Conservation (phyloP, 2,888 invertebrate genomes). For the Eledona agricola region DNA sequence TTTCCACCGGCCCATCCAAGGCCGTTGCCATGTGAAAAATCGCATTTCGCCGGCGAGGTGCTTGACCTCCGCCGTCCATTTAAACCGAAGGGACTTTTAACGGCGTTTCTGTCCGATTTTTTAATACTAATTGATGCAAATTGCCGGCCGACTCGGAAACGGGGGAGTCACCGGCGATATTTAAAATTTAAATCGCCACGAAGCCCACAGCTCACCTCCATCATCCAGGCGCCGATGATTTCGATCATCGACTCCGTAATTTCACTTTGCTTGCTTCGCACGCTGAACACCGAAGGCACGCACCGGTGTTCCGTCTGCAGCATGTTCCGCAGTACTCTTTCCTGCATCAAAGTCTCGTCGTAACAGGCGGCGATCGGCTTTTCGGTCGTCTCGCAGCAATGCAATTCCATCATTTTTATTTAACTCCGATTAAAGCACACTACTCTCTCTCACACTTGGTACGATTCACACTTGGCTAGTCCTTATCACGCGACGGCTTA, state of each 20-base stretch:
- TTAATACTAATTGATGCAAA: constrained; percentile 39
- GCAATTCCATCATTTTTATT: constrained; percentile 57
- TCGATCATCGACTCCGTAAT: constrained; percentile 91
- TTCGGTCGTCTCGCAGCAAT: constrained; percentile 58
- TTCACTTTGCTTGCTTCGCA: constrained; percentile 72
- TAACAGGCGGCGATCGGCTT: constrained; percentile 60
- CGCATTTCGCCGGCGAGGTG: constrained; percentile 27
- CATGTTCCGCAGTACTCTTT: constrained; percentile 81
- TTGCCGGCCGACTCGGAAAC: constrained; percentile 16
- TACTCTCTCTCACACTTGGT: constrained; percentile 15
- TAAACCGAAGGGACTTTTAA: constrained; percentile 35
- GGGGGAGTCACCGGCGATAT: constrained; percentile 12
- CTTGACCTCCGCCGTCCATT: constrained; percentile 42
- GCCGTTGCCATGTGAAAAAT: constrained; percentile 29
- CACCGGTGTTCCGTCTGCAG: constrained; percentile 87
- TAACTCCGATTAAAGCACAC: constrained; percentile 4
- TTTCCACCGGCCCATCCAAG: constrained; percentile 10
- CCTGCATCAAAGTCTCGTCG: constrained; percentile 80
- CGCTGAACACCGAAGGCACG: constrained; percentile 71
- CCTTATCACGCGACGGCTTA: constrained; percentile 18
- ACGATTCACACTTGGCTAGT: neutral
- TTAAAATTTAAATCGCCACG: constrained; percentile 12
- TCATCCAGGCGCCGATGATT: constrained; percentile 96
- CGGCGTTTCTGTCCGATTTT: too few relatives aligned
- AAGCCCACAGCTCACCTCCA: constrained; percentile 76